Base-by-base conservation (phyloP, 1,140 invertebrate genomes). In the Nephila pilipes region DNA sequence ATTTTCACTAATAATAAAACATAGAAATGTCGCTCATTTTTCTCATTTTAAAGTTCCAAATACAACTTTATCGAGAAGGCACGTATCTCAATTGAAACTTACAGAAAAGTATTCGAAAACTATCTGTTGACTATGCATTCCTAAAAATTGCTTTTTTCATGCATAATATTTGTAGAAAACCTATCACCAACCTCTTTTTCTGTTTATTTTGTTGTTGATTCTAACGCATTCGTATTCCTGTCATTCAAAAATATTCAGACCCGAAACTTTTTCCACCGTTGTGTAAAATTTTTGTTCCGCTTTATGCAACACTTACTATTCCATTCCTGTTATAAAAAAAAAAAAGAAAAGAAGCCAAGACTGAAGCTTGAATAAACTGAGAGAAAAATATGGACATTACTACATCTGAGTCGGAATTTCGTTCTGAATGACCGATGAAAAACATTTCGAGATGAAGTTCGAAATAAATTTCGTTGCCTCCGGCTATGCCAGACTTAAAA, bases 401-500 rank as follows among this genome's bases (percentile, higher is more conserved):
- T 36, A 16, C 69, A 18, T 75, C 18, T 18, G 32, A 75, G 8
- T n/a, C 38, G 8, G 80, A 54, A 81, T 29, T 22, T 20, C n/a
- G 8, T 12, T n/a, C 14, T 54, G 80, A 81, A 81, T 81, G 80
- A 81, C 80, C 80, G 80, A 81, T n/a, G 36, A 81, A 55, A 38
- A 2, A n/a, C 80, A 18, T 54, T 81, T 81, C 38, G 46, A 16
- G 69, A 36, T 20, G 29, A 75, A 75, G 32, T 29, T 75, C 69
- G 38, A 81, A 81, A 81, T 81, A 81, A 54, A 81, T 54, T 81
- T 81, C 80, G n/a, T n/a, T 80, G 14, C 80, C 38, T 55, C 38
- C 8, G 10, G 46, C 80, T 81, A n/a, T 22, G 38, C 36, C 80
- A 5, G 46, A 20, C 22, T 55, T 81, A 46, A 25, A 29, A 25